phyloP scores from a whole-genome alignment of 1,140 invertebrate species.

The Sitobion miscanthi region DNA sequence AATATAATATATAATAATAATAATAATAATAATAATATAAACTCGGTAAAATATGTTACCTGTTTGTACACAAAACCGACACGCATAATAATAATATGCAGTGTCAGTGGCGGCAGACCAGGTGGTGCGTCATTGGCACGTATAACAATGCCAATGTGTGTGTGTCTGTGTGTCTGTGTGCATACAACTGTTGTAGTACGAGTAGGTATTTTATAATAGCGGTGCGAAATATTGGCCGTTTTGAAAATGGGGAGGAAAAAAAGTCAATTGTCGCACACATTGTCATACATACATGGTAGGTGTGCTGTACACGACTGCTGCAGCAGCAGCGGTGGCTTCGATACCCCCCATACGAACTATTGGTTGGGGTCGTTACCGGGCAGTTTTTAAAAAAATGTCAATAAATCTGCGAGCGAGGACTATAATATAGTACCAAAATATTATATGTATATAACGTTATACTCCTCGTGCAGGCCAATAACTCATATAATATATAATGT shows the following conservation, averaged over 20 bases:
- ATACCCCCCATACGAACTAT: neutral
- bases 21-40: neutral
- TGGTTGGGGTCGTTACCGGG: neutral
- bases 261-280: conserved; percentile 38
- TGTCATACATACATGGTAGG: neutral
- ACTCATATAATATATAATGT: neutral
- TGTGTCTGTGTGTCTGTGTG: neutral
- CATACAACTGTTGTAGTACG: neutral
- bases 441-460: neutral
- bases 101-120: neutral
- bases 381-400: neutral
- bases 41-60: conserved; percentile 21
- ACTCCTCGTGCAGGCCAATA: neutral
- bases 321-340: neutral
- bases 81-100: neutral
- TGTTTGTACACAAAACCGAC: conserved; percentile 47
- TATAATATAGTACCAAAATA: neutral
- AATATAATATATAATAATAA: conserved; percentile 1
- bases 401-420: conserved; percentile 34
- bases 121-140: conserved; percentile 1
- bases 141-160: neutral
- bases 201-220: neutral
- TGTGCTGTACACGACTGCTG: too few relatives aligned
- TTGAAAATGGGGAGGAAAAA: neutral
- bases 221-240: conserved; percentile 10